Percentiles rank a stretch among this genome's conserved stretches.
These are phyloP conservation scores for Cantharis rustica DNA, from an alignment of 2,888 invertebrate genomes.

Conservation along the genomic window DNA sequence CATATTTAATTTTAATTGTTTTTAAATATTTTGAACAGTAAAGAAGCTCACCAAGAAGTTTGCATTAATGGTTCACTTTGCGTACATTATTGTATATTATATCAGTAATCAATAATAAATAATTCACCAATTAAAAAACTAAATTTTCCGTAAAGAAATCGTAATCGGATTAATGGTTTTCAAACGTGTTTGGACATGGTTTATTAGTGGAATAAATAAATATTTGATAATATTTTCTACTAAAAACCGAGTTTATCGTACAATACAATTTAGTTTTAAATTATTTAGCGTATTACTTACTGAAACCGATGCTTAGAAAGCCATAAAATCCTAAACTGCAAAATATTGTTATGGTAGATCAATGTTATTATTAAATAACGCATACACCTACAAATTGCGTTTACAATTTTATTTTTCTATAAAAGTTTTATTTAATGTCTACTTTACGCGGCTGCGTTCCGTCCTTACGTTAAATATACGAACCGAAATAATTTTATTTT, in stretches of 20 bases:
- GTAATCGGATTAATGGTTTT: background rate
- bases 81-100: background rate
- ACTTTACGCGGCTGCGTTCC: background rate
- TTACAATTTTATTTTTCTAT: background rate
- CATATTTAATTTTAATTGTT: no score
- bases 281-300: background rate
- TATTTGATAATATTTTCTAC: background rate
- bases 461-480: background rate
- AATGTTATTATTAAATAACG: background rate
- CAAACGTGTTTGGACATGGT: background rate
- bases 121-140: background rate
- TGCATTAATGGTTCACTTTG: background rate
- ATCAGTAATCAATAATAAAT: background rate
- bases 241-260: background rate
- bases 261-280: background rate
- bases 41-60: background rate
- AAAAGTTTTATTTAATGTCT: background rate
- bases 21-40: no score
- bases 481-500: background rate
- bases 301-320: background rate
- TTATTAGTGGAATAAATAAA: background rate
- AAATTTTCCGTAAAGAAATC: background rate
- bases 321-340: background rate
- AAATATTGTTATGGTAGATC: background rate
- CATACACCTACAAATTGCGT: background rate